phyloP scores from a whole-genome alignment of 2,113 vertebrate species.

The Coregonus clupeaformis region DNA sequence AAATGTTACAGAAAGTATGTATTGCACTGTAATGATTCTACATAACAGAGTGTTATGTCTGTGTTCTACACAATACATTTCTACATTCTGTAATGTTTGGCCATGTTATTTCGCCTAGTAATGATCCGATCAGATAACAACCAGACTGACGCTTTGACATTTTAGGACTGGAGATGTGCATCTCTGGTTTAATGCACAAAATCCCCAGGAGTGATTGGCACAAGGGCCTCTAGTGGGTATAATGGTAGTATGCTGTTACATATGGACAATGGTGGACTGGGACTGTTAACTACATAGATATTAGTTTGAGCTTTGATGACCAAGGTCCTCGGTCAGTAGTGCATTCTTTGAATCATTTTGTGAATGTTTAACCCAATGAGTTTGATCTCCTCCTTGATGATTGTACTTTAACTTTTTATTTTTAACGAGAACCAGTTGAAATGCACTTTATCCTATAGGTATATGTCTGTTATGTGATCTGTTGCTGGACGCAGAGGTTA shows the following conservation, averaged over 20 bases:
- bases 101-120: too few relatives aligned
- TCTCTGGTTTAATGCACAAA: too few relatives aligned
- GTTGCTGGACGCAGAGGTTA: neutral
- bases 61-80: too few relatives aligned
- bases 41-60: too few relatives aligned
- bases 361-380: too few relatives aligned
- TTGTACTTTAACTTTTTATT: conserved; percentile 14
- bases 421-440: conserved; percentile 29
- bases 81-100: too few relatives aligned
- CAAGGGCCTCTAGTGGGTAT: conserved; percentile 15
- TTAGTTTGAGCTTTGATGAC: neutral
- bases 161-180: too few relatives aligned
- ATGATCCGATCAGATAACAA: too few relatives aligned
- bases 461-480: neutral
- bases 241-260: conserved; percentile 12
- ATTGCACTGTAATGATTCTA: too few relatives aligned
- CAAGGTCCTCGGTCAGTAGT: neutral
- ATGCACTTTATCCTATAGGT: conserved; percentile 42
- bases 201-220: conserved; percentile 6
- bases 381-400: conserved; percentile 25
- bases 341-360: conserved; percentile 16
- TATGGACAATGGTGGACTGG: neutral
- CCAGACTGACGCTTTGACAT: too few relatives aligned
- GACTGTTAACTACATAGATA: neutral
- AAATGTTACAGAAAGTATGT: too few relatives aligned